Percentiles rank a stretch among this genome's conserved stretches.
Conservation (phyloP, 2,888 invertebrate genomes). For the Ormyrus rosae region DNA sequence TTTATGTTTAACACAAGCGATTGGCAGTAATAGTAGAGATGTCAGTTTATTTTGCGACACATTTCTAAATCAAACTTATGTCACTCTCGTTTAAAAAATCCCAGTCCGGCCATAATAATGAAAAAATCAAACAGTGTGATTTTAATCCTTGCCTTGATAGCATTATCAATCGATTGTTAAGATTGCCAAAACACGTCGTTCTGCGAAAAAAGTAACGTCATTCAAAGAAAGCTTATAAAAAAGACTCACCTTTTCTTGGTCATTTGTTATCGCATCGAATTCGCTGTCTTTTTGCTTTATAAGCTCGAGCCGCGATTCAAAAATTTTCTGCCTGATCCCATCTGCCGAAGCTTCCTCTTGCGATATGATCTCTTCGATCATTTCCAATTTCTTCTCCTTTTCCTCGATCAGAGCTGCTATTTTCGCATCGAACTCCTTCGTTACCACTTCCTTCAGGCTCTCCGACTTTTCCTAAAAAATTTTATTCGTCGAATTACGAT, state of each 20-base stretch:
- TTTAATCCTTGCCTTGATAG: too few species aligned
- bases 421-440: slow-evolving; percentile 77
- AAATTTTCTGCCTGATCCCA: slow-evolving; percentile 76
- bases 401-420: slow-evolving; percentile 77
- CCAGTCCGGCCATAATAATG: too few species aligned
- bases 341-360: slow-evolving; percentile 71
- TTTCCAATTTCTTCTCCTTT: slow-evolving; percentile 75
- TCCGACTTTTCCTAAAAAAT: slow-evolving; percentile 77
- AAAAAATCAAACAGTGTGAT: too few species aligned
- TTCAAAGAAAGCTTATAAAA: background rate
- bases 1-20: too few species aligned
- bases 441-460: slow-evolving; percentile 78
- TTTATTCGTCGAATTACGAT: background rate
- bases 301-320: slow-evolving; percentile 76
- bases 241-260: background rate
- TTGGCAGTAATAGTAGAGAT: too few species aligned
- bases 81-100: too few species aligned
- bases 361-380: slow-evolving; percentile 66
- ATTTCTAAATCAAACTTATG: too few species aligned
- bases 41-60: too few species aligned
- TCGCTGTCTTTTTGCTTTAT: slow-evolving; percentile 37
- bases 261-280: too few species aligned
- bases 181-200: too few species aligned
- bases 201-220: too few species aligned
- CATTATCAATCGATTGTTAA: too few species aligned